phyloP scores from a whole-genome alignment of 2,888 invertebrate species.

The Drosophila mimetica region DNA sequence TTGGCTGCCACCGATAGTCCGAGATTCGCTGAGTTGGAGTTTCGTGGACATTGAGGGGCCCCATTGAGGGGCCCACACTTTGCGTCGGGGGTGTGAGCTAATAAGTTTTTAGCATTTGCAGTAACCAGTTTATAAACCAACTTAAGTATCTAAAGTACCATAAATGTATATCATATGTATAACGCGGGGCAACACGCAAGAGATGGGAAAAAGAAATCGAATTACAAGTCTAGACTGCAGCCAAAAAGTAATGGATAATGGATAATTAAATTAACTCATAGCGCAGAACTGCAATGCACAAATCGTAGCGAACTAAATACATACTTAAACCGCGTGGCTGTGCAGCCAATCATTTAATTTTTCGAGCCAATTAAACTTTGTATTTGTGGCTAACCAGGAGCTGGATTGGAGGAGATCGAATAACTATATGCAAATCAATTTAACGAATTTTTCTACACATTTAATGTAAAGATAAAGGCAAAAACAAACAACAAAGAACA shows the following conservation, averaged over 20 bases:
- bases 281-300: constrained; percentile 71
- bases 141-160: constrained; percentile 52
- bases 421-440: constrained; percentile 76
- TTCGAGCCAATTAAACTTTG: constrained; percentile 53
- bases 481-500: constrained; percentile 1
- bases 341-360: constrained; percentile 64
- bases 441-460: constrained; percentile 79
- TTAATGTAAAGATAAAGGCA: constrained; percentile 72
- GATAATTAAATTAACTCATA: constrained; percentile 40
- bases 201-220: constrained; percentile 50
- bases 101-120: constrained; percentile 78
- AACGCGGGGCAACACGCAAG: constrained; percentile 26
- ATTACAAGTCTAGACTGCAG: constrained; percentile 75
- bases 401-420: constrained; percentile 32
- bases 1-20: constrained; percentile 9
- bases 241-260: constrained; percentile 70
- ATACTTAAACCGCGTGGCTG: constrained; percentile 50
- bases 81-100: constrained; percentile 33
- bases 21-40: constrained; percentile 14
- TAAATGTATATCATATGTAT: constrained; percentile 55
- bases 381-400: constrained; percentile 61
- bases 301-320: constrained; percentile 61
- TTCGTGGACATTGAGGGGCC: constrained; percentile 1
- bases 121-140: constrained; percentile 55
- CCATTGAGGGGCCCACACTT: background rate